A percentile compares a stretch with the other conserved stretches of the same genome.
These are phyloP conservation scores for Nycticorax nycticorax DNA, from an alignment of 2,113 vertebrate species.

Conservation along the genomic window DNA sequence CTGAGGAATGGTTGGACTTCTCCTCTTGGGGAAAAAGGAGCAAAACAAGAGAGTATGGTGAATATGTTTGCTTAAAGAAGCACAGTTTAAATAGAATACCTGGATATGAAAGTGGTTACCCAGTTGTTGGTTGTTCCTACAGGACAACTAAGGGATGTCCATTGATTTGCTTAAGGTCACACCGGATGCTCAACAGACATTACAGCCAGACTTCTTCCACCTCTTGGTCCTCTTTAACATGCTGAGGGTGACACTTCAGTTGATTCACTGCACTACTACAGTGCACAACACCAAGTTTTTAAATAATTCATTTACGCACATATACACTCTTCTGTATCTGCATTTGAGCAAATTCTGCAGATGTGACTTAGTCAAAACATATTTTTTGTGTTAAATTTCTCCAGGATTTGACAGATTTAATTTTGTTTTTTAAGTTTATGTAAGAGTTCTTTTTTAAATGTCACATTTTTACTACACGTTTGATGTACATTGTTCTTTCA, in stretches of 20 bases:
- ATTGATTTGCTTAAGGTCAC: background rate
- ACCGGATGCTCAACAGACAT: background rate
- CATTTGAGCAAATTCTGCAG: background rate
- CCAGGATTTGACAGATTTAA: background rate
- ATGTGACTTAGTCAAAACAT: background rate
- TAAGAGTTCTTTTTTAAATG: background rate
- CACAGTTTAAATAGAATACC: background rate
- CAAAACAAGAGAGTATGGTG: background rate
- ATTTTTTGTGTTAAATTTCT: constrained; percentile 8
- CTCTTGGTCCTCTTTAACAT: background rate
- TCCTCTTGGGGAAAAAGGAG: background rate
- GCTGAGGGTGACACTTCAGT: background rate
- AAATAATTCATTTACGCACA: background rate
- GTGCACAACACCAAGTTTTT: background rate
- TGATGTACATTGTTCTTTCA: constrained; percentile 41
- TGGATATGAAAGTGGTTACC: background rate
- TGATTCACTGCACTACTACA: background rate
- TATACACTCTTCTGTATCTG: background rate
- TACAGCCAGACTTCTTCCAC: background rate
- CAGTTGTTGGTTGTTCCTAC: background rate
- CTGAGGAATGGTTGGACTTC: background rate
- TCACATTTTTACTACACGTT: constrained; percentile 23
- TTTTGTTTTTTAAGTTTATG: background rate
- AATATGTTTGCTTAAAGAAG: background rate
- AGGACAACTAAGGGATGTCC: background rate